phyloP scores from a whole-genome alignment of 2,888 invertebrate species.

The Diogma glabrata region DNA sequence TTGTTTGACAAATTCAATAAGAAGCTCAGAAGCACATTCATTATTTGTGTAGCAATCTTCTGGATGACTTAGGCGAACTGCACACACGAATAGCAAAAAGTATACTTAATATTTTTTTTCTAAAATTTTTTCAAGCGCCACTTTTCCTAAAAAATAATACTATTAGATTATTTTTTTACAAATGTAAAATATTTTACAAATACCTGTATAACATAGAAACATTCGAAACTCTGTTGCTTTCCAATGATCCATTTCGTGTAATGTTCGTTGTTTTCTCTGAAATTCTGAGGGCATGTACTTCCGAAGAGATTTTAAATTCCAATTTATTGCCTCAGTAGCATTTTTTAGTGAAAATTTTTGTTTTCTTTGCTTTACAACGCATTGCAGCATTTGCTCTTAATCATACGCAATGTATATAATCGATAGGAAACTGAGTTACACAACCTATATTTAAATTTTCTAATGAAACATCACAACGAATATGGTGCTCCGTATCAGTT shows the following conservation, averaged over 20 bases:
- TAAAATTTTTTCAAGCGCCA: neutral
- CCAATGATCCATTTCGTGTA: conserved; percentile 3
- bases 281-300: neutral
- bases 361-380: too few relatives aligned
- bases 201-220: neutral
- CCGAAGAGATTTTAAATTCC: neutral
- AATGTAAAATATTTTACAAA: too few relatives aligned
- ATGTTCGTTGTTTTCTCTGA: neutral
- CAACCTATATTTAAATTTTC: too few relatives aligned
- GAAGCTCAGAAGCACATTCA: neutral
- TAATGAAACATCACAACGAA: too few relatives aligned
- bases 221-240: conserved; percentile 4
- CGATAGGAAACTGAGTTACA: too few relatives aligned
- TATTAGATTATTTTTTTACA: too few relatives aligned
- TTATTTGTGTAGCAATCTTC: neutral
- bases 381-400: too few relatives aligned
- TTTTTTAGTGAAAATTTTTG: neutral
- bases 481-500: too few relatives aligned
- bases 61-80: neutral
- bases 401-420: too few relatives aligned
- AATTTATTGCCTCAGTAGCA: neutral
- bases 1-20: neutral
- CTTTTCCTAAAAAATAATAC: too few relatives aligned
- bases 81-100: neutral
- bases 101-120: neutral